Evolutionary conservation across 2,113 vertebrate genomes (phyloP), one percentile per base, ranked within the genome.

Genomic region (Scortum barcoo): DNA sequence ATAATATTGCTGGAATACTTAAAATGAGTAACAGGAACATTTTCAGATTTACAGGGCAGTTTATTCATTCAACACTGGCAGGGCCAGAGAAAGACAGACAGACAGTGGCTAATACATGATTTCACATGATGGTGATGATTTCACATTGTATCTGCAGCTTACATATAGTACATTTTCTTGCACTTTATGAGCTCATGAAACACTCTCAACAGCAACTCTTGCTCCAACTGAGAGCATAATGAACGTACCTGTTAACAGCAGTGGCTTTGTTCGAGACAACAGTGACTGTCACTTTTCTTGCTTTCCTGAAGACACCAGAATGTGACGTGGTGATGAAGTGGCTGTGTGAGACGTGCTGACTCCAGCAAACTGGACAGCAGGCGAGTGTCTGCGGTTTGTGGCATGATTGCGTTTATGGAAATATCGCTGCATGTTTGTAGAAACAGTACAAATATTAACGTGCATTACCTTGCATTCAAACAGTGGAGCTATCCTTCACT

Each of bases 321-420:
- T 54, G 76, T 58, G 78, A 63, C 24, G 16, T 13, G 16, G n/a
- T 33, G 7, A 13, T 33, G 50, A 58, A 50, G 3, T 6, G 9
- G 3, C 7, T 9, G 61, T 9, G 30, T 17, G 2, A 67, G 30
- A 79, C 69, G 56, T 77, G 86, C 76, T 83, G 86, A 86, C 85
- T 72, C 14, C 50, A 78, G 88, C 83, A 83, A 63, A 68, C 71
- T n/a, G 63, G 22, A 76, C 53, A 51, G 17, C 28, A 36, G 50
- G 61, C 54, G 9, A 76, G 33, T n/a, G 58, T 80, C 61, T 50
- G 17, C 20, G 5, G 22, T 80, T 67, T 60, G 58, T 46, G 63
- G 66, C 66, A 60, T 84, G 86, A 91, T 89, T 93, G 42, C 78
- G 74, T 92, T 91, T 85, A 93, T 92, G 86, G 88, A 91, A 91